Conservation (phyloP, 1,140 invertebrate species). For the Aphis craccivora region DNA sequence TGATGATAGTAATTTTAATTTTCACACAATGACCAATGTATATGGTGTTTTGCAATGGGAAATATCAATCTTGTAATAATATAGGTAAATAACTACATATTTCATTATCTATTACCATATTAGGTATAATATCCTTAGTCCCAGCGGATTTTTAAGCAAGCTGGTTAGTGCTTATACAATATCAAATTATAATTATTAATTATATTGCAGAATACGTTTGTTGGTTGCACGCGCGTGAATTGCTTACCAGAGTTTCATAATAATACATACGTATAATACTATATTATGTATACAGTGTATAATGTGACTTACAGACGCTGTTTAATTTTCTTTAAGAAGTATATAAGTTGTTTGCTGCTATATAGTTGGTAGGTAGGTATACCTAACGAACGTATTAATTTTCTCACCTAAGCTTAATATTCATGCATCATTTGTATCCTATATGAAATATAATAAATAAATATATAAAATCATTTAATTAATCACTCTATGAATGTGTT, state of each 20-base stretch:
- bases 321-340: background rate
- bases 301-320: background rate
- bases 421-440: too few relatives aligned
- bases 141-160: background rate
- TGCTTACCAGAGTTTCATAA: background rate
- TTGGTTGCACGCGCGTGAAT: background rate
- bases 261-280: background rate
- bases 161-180: background rate
- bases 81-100: background rate
- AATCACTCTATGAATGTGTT: too few relatives aligned
- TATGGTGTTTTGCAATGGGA: slow-evolving; percentile 7
- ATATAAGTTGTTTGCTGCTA: too few relatives aligned
- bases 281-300: background rate
- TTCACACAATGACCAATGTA: background rate
- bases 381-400: too few relatives aligned
- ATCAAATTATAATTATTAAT: background rate
- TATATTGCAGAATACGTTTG: background rate
- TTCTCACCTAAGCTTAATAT: too few relatives aligned
- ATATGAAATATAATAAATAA: too few relatives aligned
- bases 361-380: too few relatives aligned
- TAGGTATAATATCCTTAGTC: background rate
- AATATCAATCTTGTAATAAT: slow-evolving; percentile 13
- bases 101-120: background rate
- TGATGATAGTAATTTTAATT: background rate
- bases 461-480: too few relatives aligned